A percentile compares a stretch with the other conserved stretches of the same genome.
Evolutionary conservation across 2,888 invertebrate genomes (phyloP).

Genomic region (Crocallis elinguaria): DNA sequence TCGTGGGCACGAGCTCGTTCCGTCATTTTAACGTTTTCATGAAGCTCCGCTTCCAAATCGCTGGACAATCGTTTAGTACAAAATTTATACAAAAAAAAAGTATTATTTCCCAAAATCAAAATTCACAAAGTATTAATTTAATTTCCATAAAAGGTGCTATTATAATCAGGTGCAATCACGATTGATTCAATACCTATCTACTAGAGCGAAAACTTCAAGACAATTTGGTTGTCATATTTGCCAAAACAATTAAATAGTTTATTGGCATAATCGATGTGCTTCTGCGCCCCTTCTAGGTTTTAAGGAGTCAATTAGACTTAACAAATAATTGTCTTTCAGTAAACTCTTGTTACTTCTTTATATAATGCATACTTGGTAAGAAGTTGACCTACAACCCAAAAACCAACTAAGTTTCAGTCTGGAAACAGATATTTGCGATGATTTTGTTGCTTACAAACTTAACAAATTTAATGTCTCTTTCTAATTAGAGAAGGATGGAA

Average conservation of each 20-base stretch:
- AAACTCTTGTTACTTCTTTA: constrained; percentile 47
- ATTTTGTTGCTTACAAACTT: too few species aligned
- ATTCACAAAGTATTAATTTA: constrained; percentile 80
- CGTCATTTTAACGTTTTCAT: constrained; percentile 48
- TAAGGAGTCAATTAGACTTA: constrained; percentile 63
- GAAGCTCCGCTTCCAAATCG: constrained; percentile 61
- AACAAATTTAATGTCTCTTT: too few species aligned
- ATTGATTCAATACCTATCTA: constrained; percentile 44
- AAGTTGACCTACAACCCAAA: constrained; percentile 28
- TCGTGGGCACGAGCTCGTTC: constrained; percentile 59
- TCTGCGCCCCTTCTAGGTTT: constrained; percentile 65
- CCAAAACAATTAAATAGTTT: constrained; percentile 32
- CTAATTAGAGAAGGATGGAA: too few species aligned
- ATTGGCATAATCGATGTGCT: constrained; percentile 72
- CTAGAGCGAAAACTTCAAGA: constrained; percentile 22
- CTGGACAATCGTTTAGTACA: constrained; percentile 78
- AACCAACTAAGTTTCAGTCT: too few species aligned
- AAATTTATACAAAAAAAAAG: constrained; percentile 73
- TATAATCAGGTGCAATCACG: constrained; percentile 58
- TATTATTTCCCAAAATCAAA: constrained; percentile 80
- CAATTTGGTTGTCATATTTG: constrained; percentile 26
- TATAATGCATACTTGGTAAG: constrained; percentile 38
- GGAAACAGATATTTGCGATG: too few species aligned
- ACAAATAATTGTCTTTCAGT: constrained; percentile 38
- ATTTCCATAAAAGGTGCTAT: constrained; percentile 69